Conservation (phyloP, 1,140 invertebrate genomes). For the Drosophila leontia region DNA sequence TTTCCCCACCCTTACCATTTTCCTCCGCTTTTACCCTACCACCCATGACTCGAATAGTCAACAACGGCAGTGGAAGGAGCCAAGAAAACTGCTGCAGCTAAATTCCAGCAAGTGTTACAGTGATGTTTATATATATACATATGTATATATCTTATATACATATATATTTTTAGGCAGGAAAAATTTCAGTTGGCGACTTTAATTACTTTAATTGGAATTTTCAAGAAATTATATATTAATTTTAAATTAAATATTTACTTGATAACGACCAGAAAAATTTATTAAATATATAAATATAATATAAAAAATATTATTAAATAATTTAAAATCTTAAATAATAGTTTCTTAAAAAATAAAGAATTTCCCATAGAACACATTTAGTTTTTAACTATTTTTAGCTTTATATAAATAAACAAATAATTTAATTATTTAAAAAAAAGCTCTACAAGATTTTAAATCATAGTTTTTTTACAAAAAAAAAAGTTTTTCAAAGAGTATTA, state of each 20-base stretch:
- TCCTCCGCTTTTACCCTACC: not conserved
- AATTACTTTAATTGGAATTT: not conserved
- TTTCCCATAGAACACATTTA: too few relatives aligned
- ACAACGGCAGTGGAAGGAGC: constrained; percentile 9
- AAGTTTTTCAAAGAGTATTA: not conserved
- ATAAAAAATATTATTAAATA: too few relatives aligned
- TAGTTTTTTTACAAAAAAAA: not conserved
- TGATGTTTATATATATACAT: constrained; percentile 15
- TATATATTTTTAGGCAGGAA: not conserved
- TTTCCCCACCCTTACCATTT: not conserved
- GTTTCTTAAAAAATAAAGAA: too few relatives aligned
- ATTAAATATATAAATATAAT: too few relatives aligned
- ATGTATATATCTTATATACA: not conserved
- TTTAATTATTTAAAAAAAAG: not conserved
- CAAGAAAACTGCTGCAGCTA: constrained; percentile 41
- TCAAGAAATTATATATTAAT: not conserved
- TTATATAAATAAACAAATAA: too few relatives aligned
- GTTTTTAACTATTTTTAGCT: too few relatives aligned
- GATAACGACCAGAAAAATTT: too few relatives aligned
- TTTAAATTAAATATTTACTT: too few relatives aligned
- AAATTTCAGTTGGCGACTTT: not conserved
- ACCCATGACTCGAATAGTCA: constrained; percentile 48
- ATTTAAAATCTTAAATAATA: too few relatives aligned
- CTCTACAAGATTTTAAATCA: not conserved
- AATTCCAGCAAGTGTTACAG: constrained; percentile 40